Conservation (phyloP, 2,888 invertebrate genomes). For the Drosophila koepferae region DNA sequence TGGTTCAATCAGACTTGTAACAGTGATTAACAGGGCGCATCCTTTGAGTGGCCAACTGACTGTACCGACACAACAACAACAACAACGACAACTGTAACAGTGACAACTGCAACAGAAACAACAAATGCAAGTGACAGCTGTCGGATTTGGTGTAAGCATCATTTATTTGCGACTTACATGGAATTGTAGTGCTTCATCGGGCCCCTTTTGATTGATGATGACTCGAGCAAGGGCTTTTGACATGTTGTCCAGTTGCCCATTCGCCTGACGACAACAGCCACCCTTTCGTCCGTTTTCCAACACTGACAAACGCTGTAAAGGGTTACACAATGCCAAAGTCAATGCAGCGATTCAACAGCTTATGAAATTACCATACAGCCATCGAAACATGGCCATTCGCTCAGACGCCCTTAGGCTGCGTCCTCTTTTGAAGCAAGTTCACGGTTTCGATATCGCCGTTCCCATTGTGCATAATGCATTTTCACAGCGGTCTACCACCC, state of each 20-base stretch:
- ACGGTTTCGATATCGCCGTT: slow-evolving; percentile 55
- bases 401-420: slow-evolving; percentile 15
- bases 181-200: slow-evolving; percentile 21
- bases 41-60: slow-evolving; percentile 60
- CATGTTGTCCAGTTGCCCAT: slow-evolving; percentile 38
- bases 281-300: slow-evolving; percentile 40
- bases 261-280: slow-evolving; percentile 37
- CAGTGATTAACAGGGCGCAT: slow-evolving; percentile 53
- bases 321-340: slow-evolving; percentile 65
- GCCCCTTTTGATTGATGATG: slow-evolving; percentile 60
- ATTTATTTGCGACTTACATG: slow-evolving; percentile 42
- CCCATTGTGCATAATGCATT: slow-evolving; percentile 69
- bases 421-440: slow-evolving; percentile 28
- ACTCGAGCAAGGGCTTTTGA: slow-evolving; percentile 19
- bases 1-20: slow-evolving; percentile 54
- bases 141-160: slow-evolving; percentile 63
- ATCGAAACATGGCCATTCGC: slow-evolving; percentile 7
- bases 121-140: slow-evolving; percentile 61
- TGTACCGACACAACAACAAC: slow-evolving; percentile 39
- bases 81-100: not conserved
- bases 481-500: slow-evolving; percentile 68
- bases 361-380: slow-evolving; percentile 51
- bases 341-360: slow-evolving; percentile 66
- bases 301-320: slow-evolving; percentile 44
- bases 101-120: not conserved